Conservation (phyloP, 2,888 invertebrate genomes). For the Cerceris ruficornis region DNA sequence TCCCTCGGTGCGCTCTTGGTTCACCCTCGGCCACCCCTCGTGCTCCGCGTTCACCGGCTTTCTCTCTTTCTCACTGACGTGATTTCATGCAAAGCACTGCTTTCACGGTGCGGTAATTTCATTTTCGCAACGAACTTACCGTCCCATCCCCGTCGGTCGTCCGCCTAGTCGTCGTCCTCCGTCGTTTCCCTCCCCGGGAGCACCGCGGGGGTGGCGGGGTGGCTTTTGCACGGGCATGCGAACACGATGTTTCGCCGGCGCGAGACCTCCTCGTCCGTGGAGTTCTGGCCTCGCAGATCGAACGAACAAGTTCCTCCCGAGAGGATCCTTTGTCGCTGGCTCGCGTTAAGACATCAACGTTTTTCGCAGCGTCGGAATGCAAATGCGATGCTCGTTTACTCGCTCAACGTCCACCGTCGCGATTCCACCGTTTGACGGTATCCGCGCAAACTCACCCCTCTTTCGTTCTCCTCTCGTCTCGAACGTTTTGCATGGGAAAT, state of each 20-base stretch:
- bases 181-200: constrained; percentile 49
- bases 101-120: constrained; percentile 76
- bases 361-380: too few species aligned
- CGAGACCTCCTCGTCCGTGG: too few species aligned
- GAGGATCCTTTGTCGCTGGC: too few species aligned
- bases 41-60: constrained; percentile 21
- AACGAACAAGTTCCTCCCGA: too few species aligned
- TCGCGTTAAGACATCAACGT: too few species aligned
- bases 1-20: constrained; percentile 24
- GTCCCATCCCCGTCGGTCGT: constrained; percentile 17
- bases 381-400: background rate
- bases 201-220: constrained; percentile 1
- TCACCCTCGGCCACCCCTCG: constrained; percentile 30
- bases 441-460: background rate
- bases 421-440: constrained; percentile 1
- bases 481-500: constrained; percentile 31
- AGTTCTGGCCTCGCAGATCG: too few species aligned
- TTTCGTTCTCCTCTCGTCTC: constrained; percentile 11
- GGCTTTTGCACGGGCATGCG: constrained; percentile 6
- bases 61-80: constrained; percentile 49
- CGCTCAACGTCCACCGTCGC: constrained; percentile 19
- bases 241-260: too few species aligned
- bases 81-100: constrained; percentile 74
- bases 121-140: constrained; percentile 75
- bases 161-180: constrained; percentile 31